A percentile compares a stretch with the other conserved stretches of the same genome.
Conservation (phyloP, 2,113 vertebrate genomes). For the Alethe diademata region DNA sequence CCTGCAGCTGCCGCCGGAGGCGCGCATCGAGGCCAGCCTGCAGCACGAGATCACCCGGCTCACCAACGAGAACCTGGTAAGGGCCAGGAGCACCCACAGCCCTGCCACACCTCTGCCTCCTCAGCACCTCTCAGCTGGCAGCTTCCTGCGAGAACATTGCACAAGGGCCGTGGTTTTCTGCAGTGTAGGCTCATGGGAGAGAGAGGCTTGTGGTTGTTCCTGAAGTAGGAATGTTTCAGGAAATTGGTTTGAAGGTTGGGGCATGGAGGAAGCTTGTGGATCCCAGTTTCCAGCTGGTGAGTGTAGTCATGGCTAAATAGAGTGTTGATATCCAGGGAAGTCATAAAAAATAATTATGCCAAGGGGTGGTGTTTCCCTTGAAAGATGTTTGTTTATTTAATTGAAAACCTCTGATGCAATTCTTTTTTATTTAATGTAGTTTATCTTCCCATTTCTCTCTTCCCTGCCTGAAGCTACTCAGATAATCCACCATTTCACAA, state of each 20-base stretch:
- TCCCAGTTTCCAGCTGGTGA: not conserved
- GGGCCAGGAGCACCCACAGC: not conserved
- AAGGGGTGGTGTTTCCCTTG: not conserved
- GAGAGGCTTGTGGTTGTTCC: not conserved
- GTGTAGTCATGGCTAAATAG: not conserved
- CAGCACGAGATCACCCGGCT: slow-evolving; percentile 98
- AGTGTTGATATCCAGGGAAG: not conserved
- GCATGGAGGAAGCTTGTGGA: not conserved
- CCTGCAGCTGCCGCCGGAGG: slow-evolving; percentile 94
- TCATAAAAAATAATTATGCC: not conserved
- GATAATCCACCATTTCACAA: not conserved
- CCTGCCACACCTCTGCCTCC: not conserved
- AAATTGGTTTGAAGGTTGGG: not conserved
- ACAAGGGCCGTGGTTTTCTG: not conserved
- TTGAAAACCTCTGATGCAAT: not conserved
- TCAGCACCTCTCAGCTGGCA: not conserved
- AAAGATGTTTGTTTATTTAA: not conserved
- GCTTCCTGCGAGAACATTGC: not conserved
- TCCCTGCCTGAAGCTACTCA: not conserved
- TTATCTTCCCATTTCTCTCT: not conserved
- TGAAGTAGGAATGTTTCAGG: not conserved
- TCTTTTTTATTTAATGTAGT: not conserved
- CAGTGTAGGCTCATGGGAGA: not conserved
- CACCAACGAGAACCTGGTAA: slow-evolving; percentile 96
- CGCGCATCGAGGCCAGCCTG: slow-evolving; percentile 95